Conservation (phyloP, 2,113 vertebrate species). For the Sceloporus undulatus region DNA sequence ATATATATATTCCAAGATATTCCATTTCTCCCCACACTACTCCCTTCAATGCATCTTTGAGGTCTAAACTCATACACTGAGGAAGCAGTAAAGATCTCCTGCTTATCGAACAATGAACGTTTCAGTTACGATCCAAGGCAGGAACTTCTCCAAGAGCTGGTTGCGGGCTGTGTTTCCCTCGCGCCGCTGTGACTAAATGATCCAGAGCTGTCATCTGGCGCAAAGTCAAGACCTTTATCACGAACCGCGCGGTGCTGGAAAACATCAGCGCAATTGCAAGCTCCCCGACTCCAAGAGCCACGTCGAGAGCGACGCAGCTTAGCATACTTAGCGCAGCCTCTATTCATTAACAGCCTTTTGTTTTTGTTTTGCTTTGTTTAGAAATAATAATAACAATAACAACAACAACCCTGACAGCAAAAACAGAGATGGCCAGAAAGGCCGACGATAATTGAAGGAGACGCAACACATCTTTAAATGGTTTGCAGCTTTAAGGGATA, state of each 20-base stretch:
- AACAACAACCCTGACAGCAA: constrained; percentile 15
- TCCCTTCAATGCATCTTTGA: too few relatives aligned
- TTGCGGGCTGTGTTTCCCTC: background rate
- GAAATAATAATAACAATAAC: constrained; percentile 20
- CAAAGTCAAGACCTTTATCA: background rate
- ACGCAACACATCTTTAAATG: constrained; percentile 75
- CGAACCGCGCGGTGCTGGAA: background rate
- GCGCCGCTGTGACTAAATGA: background rate
- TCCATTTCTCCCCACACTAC: too few relatives aligned
- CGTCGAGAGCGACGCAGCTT: background rate
- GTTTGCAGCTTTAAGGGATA: constrained; percentile 68
- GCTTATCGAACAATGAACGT: too few relatives aligned
- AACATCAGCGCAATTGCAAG: background rate
- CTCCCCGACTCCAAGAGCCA: background rate
- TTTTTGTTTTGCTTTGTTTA: background rate
- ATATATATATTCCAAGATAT: too few relatives aligned
- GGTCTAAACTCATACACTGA: too few relatives aligned
- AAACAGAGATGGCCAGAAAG: constrained; percentile 21
- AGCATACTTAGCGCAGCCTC: background rate
- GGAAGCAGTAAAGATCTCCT: too few relatives aligned
- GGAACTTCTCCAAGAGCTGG: too few relatives aligned
- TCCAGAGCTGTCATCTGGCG: background rate
- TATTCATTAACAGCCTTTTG: constrained; percentile 2
- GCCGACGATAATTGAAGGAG: constrained; percentile 61
- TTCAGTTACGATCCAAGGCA: too few relatives aligned